Percentiles rank a stretch among this genome's conserved stretches.
phyloP scores from a whole-genome alignment of 2,888 invertebrate species.

The Tinea trinotella region DNA sequence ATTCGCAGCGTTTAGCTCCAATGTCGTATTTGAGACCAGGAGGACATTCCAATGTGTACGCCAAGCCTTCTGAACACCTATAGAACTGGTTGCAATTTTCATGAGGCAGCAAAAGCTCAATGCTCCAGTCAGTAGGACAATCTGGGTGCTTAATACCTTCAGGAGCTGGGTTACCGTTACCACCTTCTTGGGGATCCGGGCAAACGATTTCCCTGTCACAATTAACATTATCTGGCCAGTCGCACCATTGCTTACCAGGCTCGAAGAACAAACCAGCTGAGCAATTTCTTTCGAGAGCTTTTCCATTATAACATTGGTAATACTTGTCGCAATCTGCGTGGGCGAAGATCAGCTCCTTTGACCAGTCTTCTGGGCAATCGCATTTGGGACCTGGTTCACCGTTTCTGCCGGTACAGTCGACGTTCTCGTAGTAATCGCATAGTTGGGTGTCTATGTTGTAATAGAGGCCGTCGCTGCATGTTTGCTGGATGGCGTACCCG shows the following conservation, averaged over 20 bases:
- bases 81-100: conserved; percentile 75
- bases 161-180: neutral
- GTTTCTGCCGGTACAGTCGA: conserved; percentile 67
- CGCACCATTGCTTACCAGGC: conserved; percentile 57
- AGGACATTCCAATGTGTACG: conserved; percentile 72
- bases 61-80: conserved; percentile 76
- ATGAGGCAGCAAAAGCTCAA: conserved; percentile 67
- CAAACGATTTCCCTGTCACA: conserved; percentile 38
- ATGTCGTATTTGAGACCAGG: conserved; percentile 71
- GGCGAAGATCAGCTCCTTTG: neutral
- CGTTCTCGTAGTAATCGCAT: conserved; percentile 76
- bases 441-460: conserved; percentile 67
- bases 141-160: neutral
- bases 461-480: conserved; percentile 67
- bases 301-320: conserved; percentile 72
- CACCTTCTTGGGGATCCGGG: neutral
- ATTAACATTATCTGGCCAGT: conserved; percentile 69
- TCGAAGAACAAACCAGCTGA: conserved; percentile 66
- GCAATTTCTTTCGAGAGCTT: conserved; percentile 66
- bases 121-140: conserved; percentile 34
- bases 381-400: conserved; percentile 21
- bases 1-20: conserved; percentile 74
- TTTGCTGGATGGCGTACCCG: conserved; percentile 70
- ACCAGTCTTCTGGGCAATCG: neutral
- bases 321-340: conserved; percentile 26